These are phyloP conservation scores for Onthophagus sagittarius DNA, from an alignment of 2,888 invertebrate genomes.

Conservation along the genomic window DNA sequence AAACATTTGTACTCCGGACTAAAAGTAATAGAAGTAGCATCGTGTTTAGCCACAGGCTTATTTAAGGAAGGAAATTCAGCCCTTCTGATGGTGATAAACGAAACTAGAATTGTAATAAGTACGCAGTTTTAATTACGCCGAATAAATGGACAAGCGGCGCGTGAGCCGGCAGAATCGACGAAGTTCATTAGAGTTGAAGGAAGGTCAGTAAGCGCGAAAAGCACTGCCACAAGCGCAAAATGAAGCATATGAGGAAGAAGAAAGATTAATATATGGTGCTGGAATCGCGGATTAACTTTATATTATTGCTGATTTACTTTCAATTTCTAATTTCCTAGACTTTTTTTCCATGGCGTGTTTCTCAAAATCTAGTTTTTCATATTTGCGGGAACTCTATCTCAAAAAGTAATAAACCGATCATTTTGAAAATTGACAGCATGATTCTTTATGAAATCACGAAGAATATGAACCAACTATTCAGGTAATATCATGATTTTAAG, in stretches of 20 bases:
- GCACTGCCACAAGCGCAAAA: constrained; percentile 9
- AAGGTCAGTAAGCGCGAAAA: constrained; percentile 19
- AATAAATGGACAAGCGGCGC: constrained; percentile 6
- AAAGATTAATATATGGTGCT: constrained; percentile 9
- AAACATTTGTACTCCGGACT: constrained; percentile 19
- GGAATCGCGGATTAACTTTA: constrained; percentile 3
- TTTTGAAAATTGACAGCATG: too few relatives aligned
- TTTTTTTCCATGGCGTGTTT: background rate
- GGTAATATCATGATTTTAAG: too few relatives aligned
- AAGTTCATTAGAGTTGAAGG: constrained; percentile 17
- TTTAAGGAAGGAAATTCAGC: constrained; percentile 22
- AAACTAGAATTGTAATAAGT: constrained; percentile 12
- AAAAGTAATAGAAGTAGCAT: constrained; percentile 19
- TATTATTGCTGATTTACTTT: background rate
- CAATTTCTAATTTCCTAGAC: background rate
- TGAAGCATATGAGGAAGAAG: constrained; percentile 10
- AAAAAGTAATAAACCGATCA: background rate
- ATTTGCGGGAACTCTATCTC: background rate
- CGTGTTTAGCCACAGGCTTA: constrained; percentile 17
- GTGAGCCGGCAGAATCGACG: constrained; percentile 18
- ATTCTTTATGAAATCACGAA: too few relatives aligned
- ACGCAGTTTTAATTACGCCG: constrained; percentile 16
- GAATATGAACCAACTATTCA: too few relatives aligned
- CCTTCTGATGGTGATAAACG: constrained; percentile 18
- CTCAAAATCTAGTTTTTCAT: background rate